Conservation (phyloP, 1,140 invertebrate genomes). For the Neomicropteryx cornuta region DNA sequence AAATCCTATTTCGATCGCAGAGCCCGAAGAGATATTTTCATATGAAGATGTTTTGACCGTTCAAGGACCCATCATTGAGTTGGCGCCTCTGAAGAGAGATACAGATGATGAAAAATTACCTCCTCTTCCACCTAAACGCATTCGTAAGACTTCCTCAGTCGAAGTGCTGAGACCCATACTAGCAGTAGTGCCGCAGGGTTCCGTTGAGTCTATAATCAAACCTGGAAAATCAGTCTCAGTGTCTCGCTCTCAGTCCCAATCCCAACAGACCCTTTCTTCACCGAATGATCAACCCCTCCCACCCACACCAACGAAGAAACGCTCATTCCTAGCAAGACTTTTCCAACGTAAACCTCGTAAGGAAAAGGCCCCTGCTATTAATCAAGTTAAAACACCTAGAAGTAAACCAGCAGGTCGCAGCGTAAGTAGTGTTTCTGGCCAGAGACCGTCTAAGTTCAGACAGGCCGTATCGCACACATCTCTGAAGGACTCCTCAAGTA, state of each 20-base stretch:
- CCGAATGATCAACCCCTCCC: slow-evolving; percentile 25
- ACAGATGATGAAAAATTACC: slow-evolving; percentile 52
- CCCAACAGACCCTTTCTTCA: slow-evolving; percentile 10
- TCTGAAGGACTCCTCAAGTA: slow-evolving; percentile 29
- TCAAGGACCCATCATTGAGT: slow-evolving; percentile 37
- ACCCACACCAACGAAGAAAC: slow-evolving; percentile 27
- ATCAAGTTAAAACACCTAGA: slow-evolving; percentile 14
- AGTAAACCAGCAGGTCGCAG: slow-evolving; percentile 39
- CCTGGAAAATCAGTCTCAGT: slow-evolving; percentile 23
- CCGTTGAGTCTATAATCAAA: slow-evolving; percentile 28
- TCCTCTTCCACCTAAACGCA: slow-evolving; percentile 66
- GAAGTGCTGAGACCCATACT: slow-evolving; percentile 23
- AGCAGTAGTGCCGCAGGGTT: slow-evolving; percentile 22
- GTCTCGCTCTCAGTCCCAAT: slow-evolving; percentile 16
- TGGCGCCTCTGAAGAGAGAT: slow-evolving; percentile 37
- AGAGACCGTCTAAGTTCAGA: slow-evolving; percentile 33
- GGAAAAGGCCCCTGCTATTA: slow-evolving; percentile 32
- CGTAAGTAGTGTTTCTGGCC: slow-evolving; percentile 44
- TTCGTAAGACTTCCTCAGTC: slow-evolving; percentile 47
- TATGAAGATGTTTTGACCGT: slow-evolving; percentile 45
- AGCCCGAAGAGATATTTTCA: slow-evolving; percentile 30
- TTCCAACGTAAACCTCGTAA: slow-evolving; percentile 24
- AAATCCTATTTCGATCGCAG: slow-evolving; percentile 49
- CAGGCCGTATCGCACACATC: slow-evolving; percentile 30
- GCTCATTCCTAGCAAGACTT: slow-evolving; percentile 33